Conservation (phyloP, 1,140 invertebrate species). For the Chymomyza costata region DNA sequence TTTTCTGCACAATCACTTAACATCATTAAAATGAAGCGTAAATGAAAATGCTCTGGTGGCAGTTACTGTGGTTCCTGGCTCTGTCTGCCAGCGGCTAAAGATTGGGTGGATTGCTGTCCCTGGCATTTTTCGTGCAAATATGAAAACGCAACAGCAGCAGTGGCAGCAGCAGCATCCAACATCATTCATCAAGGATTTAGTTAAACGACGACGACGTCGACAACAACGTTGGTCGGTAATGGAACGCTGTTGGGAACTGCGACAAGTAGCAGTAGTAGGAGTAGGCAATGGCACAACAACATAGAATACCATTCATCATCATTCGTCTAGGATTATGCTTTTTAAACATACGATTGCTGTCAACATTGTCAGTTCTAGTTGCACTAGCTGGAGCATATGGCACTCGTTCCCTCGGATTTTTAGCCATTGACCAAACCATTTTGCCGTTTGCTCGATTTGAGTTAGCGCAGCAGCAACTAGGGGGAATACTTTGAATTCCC, state of each 20-base stretch:
- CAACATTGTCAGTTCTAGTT: constrained; percentile 65
- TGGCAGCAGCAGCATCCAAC: constrained; percentile 29
- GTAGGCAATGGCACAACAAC: not conserved
- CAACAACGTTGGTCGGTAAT: too few relatives aligned
- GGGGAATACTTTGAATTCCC: too few relatives aligned
- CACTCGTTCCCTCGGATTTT: too few relatives aligned
- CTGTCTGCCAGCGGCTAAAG: constrained; percentile 49
- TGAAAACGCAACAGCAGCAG: constrained; percentile 50
- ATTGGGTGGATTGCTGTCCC: too few relatives aligned
- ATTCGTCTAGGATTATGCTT: constrained; percentile 72
- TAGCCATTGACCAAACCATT: constrained; percentile 9
- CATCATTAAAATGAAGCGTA: constrained; percentile 73
- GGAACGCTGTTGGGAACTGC: too few relatives aligned
- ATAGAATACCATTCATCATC: constrained; percentile 65
- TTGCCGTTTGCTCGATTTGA: constrained; percentile 24
- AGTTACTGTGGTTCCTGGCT: constrained; percentile 8
- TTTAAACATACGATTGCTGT: constrained; percentile 74
- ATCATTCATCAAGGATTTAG: constrained; percentile 73
- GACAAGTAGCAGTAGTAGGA: constrained; percentile 23
- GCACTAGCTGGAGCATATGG: constrained; percentile 3
- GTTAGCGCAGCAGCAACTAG: constrained; percentile 15
- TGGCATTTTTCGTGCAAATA: constrained; percentile 65
- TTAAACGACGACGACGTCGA: constrained; percentile 56
- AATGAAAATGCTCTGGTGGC: constrained; percentile 52
- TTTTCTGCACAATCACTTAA: constrained; percentile 73